Percentiles rank a stretch among this genome's conserved stretches.
Conservation (phyloP, 2,113 vertebrate species). For the Syngnathus typhle region DNA sequence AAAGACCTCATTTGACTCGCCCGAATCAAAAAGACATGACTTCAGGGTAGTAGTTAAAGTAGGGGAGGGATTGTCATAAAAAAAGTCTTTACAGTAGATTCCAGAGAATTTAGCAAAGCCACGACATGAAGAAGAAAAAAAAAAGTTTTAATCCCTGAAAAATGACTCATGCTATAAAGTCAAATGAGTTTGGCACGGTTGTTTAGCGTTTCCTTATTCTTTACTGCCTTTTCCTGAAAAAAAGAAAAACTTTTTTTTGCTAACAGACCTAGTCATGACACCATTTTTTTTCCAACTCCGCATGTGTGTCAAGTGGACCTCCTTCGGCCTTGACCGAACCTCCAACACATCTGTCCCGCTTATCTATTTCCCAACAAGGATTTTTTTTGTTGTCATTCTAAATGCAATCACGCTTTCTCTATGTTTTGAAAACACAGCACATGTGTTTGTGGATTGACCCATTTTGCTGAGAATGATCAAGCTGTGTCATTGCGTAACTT, state of each 20-base stretch:
- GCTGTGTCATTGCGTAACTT: conserved; percentile 52
- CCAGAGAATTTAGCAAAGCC: not conserved
- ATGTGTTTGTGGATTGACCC: conserved; percentile 42
- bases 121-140: not conserved
- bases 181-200: not conserved
- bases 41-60: not conserved
- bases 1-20: conserved; percentile 3
- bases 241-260: not conserved
- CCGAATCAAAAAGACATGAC: conserved; percentile 5
- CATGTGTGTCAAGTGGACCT: not conserved
- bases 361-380: conserved; percentile 8
- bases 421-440: conserved; percentile 54
- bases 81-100: not conserved
- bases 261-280: not conserved
- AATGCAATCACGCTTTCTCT: conserved; percentile 30
- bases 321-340: not conserved
- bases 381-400: not conserved
- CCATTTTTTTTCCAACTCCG: not conserved
- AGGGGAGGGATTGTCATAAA: not conserved
- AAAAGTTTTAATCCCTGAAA: not conserved
- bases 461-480: conserved; percentile 56
- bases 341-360: not conserved
- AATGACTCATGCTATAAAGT: not conserved
- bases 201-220: not conserved
- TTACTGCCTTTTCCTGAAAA: not conserved